A percentile compares a stretch with the other conserved stretches of the same genome.
Evolutionary conservation across 2,888 invertebrate genomes (phyloP).

Genomic region (Drosophila siamana): DNA sequence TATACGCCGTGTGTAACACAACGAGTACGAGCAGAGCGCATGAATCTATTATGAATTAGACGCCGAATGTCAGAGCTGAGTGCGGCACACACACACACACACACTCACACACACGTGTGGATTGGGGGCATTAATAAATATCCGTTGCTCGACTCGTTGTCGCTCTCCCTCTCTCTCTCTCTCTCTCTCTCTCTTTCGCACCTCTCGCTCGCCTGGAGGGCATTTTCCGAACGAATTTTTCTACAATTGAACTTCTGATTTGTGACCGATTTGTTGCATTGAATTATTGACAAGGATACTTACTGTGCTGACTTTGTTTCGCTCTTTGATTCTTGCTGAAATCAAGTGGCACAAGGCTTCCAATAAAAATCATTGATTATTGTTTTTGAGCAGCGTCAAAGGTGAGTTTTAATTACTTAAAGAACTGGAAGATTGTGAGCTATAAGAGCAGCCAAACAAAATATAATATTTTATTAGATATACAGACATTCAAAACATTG

Average conservation of each 20-base stretch:
- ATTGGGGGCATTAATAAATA: conserved; percentile 67
- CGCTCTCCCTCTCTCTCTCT: conserved; percentile 29
- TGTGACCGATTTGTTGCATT: conserved; percentile 45
- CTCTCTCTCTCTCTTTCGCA: neutral
- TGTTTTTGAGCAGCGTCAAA: neutral
- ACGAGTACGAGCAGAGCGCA: conserved; percentile 46
- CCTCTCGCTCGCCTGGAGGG: conserved; percentile 59
- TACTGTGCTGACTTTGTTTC: conserved; percentile 10
- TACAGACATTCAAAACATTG: no score
- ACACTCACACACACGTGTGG: conserved; percentile 21
- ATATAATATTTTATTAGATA: no score
- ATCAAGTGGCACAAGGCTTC: conserved; percentile 35
- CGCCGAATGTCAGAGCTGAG: conserved; percentile 71
- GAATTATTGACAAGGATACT: conserved; percentile 35
- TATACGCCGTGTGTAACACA: conserved; percentile 73
- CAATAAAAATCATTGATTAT: conserved; percentile 17
- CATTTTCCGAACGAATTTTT: conserved; percentile 47
- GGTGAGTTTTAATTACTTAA: neutral
- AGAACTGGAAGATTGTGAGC: neutral
- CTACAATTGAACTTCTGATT: conserved; percentile 49
- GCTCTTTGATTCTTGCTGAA: neutral
- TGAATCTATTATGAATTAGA: conserved; percentile 82
- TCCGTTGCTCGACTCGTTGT: conserved; percentile 25
- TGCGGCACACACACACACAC: conserved; percentile 34
- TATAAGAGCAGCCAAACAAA: no score